These are phyloP conservation scores for Lucilia sericata DNA, from an alignment of 1,140 invertebrate genomes.

Conservation along the genomic window DNA sequence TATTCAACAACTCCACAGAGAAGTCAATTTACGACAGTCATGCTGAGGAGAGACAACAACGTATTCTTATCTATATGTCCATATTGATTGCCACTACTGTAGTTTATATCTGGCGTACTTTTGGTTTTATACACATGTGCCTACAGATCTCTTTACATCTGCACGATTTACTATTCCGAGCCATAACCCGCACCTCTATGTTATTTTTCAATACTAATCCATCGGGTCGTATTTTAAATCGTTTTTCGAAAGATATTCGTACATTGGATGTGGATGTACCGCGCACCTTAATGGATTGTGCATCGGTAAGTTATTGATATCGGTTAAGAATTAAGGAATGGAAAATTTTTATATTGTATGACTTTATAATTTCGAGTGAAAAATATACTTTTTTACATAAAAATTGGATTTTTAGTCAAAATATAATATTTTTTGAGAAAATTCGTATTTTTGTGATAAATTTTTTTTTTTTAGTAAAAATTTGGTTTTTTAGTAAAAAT, in stretches of 20 bases:
- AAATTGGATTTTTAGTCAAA: too few species aligned
- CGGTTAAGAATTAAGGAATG: too few species aligned
- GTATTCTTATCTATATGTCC: slow-evolving; percentile 60
- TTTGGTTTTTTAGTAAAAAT: too few species aligned
- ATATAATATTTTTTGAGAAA: too few species aligned
- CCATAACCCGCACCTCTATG: slow-evolving; percentile 84
- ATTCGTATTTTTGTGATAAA: too few species aligned
- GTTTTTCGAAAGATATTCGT: slow-evolving; percentile 88
- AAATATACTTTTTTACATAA: too few species aligned
- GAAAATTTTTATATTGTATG: too few species aligned
- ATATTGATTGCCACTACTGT: slow-evolving; percentile 57
- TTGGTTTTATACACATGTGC: slow-evolving; percentile 82
- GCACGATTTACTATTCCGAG: slow-evolving; percentile 88
- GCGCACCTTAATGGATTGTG: slow-evolving; percentile 76
- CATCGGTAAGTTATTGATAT: slow-evolving; percentile 72
- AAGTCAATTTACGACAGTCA: slow-evolving; percentile 42
- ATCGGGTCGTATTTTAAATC: slow-evolving; percentile 81
- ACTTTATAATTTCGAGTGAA: too few species aligned
- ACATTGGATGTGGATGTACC: slow-evolving; percentile 86
- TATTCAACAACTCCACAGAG: neutral
- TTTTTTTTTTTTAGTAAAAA: too few species aligned
- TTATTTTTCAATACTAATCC: slow-evolving; percentile 92
- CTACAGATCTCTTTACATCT: slow-evolving; percentile 82
- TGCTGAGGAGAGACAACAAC: slow-evolving; percentile 53
- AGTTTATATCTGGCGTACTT: slow-evolving; percentile 71